Evolutionary conservation across 2,888 invertebrate species (phyloP), one percentile per base, ranked within the genome.

Genomic region (Galeopsomyia nigrocyanea): DNA sequence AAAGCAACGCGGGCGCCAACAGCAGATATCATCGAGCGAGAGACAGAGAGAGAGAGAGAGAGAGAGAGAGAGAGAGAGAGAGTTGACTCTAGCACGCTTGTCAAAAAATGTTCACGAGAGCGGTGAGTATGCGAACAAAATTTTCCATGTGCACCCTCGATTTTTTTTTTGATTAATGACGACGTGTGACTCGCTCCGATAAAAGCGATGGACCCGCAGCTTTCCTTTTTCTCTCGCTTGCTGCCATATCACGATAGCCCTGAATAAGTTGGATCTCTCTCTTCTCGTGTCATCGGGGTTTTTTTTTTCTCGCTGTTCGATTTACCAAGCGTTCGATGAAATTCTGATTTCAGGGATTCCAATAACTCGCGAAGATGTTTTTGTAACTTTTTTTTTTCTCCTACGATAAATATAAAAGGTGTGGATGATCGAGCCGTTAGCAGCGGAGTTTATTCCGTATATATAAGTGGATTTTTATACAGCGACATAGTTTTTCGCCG

Each of bases 151-250:
- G 39, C 39, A 39, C 13, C 39, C 39, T 53, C 58, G 51, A 60
- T 16, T 17, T n/a, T n/a, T n/a, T n/a, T n/a, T n/a, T 19, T 67
- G 67, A 67, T 67, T 51, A 67, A 67, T 67, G 60, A 60, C 46
- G 64, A 53, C 60, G 51, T 0, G 51, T 0, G 31, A 31, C 49
- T 5, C 47, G 5, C 10, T 26, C 7, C 39, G 39, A 66, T 50
- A 66, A 66, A 66, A 66, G 21, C 10, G 16, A 22, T n/a, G 17
- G n/a, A 10, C 22, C 39, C 13, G 39, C 39, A 10, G 67, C 49
- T 56, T 49, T 57, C 46, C 57, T 17, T 56, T 49, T 66, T 57
- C 65, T 17, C 56, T 17, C 47, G 53, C n/a, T 55, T n/a, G n/a
- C 21, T 21, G 55, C 55, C 55, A 46, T 17, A 22, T 16, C 16